Evolutionary conservation across 1,140 invertebrate genomes (phyloP), one percentile per base, ranked within the genome.

Genomic region (Diabrotica undecimpunctata): DNA sequence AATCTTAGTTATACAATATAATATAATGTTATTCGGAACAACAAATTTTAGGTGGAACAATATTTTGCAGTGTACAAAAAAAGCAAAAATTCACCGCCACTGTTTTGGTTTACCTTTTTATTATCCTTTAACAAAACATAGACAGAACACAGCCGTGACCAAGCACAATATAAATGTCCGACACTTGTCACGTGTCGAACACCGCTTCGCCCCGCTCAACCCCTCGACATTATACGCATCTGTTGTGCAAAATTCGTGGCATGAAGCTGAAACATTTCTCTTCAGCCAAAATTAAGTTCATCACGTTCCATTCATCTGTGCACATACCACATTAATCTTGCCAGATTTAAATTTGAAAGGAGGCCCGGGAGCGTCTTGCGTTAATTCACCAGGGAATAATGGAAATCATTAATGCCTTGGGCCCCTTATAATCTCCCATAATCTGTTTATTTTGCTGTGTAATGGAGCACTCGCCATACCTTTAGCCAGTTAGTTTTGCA

Each of bases 261-360:
- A 46, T n/a, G 41, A 46, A 46, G 41, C 41, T 46, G 41, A 46
- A 46, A 46, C 41, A 46, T 46, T 46, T 46, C 41, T 46, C 41
- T 46, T 46, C n/a, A 46, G 41, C 41, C 41, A 46, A 46, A 55
- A 36, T 14, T 36, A 37, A 14, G 52, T 54, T 62, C 53, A 41
- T 62, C 52, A 54, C 61, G 53, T 55, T 6, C 36, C 14, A 62
- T 62, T 62, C 46, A 61, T 61, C 61, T 54, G 61, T 53, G 61
- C 38, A 53, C 53, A 54, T 62, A 55, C 53, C 53, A 61, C 65
- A 66, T 66, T 61, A 62, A 61, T 66, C 65, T 55, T 58, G 54
- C 11, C 51, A 61, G 55, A 61, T 66, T 66, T 56, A 66, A 66
- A 61, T 61, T 66, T 53, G 41, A 41, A 37, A 57, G 56, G 63